phyloP scores from a whole-genome alignment of 2,113 vertebrate genomes.

The Neopipo cinnamomea region DNA sequence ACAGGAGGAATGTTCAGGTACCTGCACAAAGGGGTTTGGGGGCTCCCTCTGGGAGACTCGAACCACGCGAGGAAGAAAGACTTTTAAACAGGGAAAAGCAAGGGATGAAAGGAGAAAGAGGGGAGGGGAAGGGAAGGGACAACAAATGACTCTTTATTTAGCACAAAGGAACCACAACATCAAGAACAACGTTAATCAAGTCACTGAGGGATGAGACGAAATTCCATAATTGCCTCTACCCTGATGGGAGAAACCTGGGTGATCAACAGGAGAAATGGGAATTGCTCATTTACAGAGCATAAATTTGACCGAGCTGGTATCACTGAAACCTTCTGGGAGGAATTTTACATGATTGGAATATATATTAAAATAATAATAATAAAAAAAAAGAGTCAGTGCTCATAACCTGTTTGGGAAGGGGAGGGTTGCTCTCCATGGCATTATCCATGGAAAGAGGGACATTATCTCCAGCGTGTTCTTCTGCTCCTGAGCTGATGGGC shows the following conservation, averaged over 20 bases:
- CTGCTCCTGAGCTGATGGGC: not conserved
- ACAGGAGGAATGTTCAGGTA: not conserved
- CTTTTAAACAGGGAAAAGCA: not conserved
- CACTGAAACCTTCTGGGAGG: conserved; percentile 10
- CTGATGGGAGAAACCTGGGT: not conserved
- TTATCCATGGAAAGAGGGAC: not conserved
- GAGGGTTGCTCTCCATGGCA: not conserved
- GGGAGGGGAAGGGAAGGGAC: not conserved
- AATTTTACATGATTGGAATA: not conserved
- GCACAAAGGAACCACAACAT: not conserved
- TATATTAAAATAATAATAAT: not conserved
- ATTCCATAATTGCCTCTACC: conserved; percentile 16
- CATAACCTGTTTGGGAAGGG: not conserved
- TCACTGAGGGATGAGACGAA: not conserved
- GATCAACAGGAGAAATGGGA: conserved; percentile 36
- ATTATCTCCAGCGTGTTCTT: fast-evolving
- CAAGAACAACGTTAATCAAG: not conserved
- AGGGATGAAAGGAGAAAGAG: not conserved
- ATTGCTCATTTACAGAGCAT: conserved; percentile 25
- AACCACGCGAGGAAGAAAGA: not conserved
- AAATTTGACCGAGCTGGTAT: not conserved
- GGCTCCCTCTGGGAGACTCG: not conserved
- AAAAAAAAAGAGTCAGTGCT: not conserved
- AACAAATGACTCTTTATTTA: not conserved
- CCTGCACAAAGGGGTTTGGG: not conserved